A percentile compares a stretch with the other conserved stretches of the same genome.
These are phyloP conservation scores for Drosophila miranda DNA, from an alignment of 1,140 invertebrate genomes.

Conservation along the genomic window DNA sequence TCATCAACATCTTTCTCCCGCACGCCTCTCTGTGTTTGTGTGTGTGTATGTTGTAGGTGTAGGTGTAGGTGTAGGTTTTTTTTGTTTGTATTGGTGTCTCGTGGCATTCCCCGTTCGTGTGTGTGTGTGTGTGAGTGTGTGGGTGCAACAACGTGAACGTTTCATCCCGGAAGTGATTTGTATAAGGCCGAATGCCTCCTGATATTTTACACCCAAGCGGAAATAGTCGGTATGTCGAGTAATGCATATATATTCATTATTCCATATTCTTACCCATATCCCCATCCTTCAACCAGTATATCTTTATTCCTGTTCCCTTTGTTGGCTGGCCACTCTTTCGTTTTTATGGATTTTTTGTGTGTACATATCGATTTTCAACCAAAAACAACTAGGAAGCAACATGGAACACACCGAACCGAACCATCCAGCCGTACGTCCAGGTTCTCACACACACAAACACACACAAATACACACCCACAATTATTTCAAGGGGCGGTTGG, in stretches of 20 bases:
- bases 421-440: slow-evolving; percentile 44
- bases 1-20: neutral
- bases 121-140: slow-evolving; percentile 29
- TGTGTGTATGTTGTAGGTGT: slow-evolving; percentile 8
- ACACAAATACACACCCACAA: slow-evolving; percentile 42
- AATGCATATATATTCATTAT: slow-evolving; percentile 6
- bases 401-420: slow-evolving; percentile 25
- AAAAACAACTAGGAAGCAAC: slow-evolving; percentile 58
- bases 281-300: neutral
- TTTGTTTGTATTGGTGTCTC: slow-evolving; percentile 28
- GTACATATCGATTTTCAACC: slow-evolving; percentile 63
- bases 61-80: slow-evolving; percentile 14
- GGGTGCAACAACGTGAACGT: slow-evolving; percentile 57
- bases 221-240: slow-evolving; percentile 46
- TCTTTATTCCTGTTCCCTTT: slow-evolving; percentile 2
- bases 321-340: slow-evolving; percentile 14
- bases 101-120: slow-evolving; percentile 32
- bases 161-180: slow-evolving; percentile 68
- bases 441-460: slow-evolving; percentile 35
- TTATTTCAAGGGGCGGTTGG: slow-evolving; percentile 32
- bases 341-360: slow-evolving; percentile 44
- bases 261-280: neutral
- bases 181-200: slow-evolving; percentile 55
- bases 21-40: slow-evolving; percentile 1
- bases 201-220: slow-evolving; percentile 57